These are phyloP conservation scores for Megalurothrips usitatus DNA, from an alignment of 2,888 invertebrate species.

Conservation along the genomic window DNA sequence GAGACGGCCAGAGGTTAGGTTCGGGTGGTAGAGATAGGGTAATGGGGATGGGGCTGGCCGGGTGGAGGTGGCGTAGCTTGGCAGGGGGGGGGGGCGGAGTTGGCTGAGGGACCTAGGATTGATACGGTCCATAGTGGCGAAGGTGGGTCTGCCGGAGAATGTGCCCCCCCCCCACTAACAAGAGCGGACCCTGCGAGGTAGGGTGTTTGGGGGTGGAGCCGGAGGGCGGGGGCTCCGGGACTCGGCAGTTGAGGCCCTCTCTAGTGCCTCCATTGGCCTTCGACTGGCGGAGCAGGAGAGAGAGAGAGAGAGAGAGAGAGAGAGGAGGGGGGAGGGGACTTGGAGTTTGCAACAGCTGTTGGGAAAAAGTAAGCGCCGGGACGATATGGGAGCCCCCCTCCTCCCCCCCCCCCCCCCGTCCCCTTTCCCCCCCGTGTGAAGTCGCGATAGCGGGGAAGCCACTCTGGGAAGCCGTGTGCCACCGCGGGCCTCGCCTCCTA, in stretches of 20 bases:
- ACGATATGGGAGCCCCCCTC: no score
- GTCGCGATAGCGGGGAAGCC: no score
- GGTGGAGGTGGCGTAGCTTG: no score
- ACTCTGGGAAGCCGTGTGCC: no score
- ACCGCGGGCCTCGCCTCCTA: no score
- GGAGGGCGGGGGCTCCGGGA: not conserved
- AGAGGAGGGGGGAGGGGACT: not conserved
- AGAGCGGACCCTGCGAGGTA: not conserved
- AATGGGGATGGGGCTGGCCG: not conserved
- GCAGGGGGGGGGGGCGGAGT: not conserved
- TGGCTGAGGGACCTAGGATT: not conserved
- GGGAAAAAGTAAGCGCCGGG: not conserved
- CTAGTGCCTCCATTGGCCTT: not conserved
- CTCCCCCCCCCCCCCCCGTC: no score
- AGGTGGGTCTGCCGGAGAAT: not conserved
- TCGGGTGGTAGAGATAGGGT: not conserved
- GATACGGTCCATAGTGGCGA: not conserved
- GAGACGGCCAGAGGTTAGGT: not conserved
- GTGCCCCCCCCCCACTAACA: not conserved
- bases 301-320: no score
- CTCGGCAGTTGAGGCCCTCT: not conserved
- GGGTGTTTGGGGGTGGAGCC: no score
- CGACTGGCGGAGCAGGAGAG: no score
- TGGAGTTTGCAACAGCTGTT: constrained; percentile 1
- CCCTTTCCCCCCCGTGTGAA: no score